These are phyloP conservation scores for Aurelia sp. DNA, from an alignment of 30 jellyfish, hydroid and myxozoan species.

Conservation along the genomic window DNA sequence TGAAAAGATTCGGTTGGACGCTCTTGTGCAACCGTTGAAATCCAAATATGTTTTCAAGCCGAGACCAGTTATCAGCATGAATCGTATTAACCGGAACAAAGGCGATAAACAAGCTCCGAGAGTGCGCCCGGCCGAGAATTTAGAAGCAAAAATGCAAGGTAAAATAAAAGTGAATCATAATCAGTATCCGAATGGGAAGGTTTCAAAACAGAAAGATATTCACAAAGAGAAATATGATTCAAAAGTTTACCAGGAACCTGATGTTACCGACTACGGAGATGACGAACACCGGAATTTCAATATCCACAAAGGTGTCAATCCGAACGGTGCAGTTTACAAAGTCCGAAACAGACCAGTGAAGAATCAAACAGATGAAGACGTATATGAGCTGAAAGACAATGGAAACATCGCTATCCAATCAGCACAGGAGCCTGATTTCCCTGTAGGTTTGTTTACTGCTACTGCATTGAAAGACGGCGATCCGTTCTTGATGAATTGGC, in stretches of 20 bases:
- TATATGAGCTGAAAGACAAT: neutral
- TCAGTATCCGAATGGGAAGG: neutral
- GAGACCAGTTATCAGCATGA: neutral
- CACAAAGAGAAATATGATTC: neutral
- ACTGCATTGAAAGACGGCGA: neutral
- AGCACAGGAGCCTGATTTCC: conserved; percentile 51
- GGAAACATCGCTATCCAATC: neutral
- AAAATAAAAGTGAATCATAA: neutral
- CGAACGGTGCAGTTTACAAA: conserved; percentile 17
- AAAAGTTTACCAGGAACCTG: neutral
- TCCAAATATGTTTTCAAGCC: neutral
- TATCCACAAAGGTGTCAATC: conserved; percentile 6
- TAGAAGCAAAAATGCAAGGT: neutral
- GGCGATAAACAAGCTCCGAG: neutral
- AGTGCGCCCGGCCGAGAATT: neutral
- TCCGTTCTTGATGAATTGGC: conserved; percentile 35
- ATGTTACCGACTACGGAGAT: conserved; percentile 20
- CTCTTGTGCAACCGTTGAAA: conserved; percentile 31
- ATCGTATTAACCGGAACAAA: neutral
- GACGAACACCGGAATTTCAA: neutral
- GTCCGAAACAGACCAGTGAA: conserved; percentile 16
- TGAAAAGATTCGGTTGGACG: conserved; percentile 21
- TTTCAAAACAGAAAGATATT: neutral
- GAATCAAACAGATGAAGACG: too few species aligned
- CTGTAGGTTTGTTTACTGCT: conserved; percentile 39